Evolutionary conservation across 2,888 invertebrate genomes (phyloP).

Genomic region (Fragum fragum): DNA sequence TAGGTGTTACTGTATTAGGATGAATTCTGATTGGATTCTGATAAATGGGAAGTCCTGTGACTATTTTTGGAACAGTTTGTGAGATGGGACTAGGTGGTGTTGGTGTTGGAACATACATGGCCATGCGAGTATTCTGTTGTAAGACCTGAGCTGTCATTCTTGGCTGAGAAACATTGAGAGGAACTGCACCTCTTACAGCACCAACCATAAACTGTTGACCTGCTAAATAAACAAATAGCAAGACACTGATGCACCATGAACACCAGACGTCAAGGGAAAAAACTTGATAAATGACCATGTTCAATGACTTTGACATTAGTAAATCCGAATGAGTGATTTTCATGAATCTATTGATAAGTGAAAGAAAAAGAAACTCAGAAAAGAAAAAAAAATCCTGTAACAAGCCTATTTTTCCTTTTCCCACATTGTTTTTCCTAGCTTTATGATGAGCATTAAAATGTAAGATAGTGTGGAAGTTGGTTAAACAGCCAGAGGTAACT

Average conservation of each 20-base stretch:
- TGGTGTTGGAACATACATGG: conserved; percentile 36
- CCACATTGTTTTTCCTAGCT: too few relatives aligned
- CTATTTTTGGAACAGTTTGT: conserved; percentile 33
- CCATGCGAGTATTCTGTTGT: conserved; percentile 26
- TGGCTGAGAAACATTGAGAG: conserved; percentile 16
- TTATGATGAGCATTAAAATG: too few relatives aligned
- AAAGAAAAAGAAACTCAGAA: too few relatives aligned
- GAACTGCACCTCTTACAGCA: neutral
- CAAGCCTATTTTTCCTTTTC: too few relatives aligned
- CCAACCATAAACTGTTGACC: conserved; percentile 33
- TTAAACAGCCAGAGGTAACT: too few relatives aligned
- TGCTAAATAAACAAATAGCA: neutral
- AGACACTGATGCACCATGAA: too few relatives aligned
- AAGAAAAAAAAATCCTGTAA: too few relatives aligned
- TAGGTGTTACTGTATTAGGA: neutral
- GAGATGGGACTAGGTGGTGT: neutral
- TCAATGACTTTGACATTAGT: too few relatives aligned
- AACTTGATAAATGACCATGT: neutral
- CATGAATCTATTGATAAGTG: too few relatives aligned
- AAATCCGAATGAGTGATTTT: neutral
- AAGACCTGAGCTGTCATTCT: conserved; percentile 33
- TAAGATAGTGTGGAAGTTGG: too few relatives aligned
- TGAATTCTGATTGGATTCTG: conserved; percentile 31
- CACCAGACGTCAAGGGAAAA: neutral
- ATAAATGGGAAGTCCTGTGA: conserved; percentile 36